Base-by-base conservation (phyloP, 2,888 invertebrate species). In the Folsomia candida region DNA sequence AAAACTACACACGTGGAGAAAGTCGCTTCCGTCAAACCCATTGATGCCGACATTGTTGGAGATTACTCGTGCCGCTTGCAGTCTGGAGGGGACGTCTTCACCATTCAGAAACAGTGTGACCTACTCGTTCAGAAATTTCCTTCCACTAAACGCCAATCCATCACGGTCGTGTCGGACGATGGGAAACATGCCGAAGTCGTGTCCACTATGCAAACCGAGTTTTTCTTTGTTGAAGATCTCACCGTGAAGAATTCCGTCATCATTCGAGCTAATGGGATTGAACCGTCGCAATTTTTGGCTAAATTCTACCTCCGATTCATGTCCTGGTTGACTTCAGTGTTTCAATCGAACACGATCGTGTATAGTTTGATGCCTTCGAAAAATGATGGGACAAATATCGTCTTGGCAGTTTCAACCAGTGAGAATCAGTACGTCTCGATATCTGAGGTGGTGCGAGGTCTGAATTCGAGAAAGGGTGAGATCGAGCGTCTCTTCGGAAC, bases 1-100 rank as follows among this genome's bases (percentile, higher is more conserved):
- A 37, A 37, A 37, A 86, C 87, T 73, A 88, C 90, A 80, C 91
- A 93, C 0, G 82, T 87, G 25, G 91, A 91, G n/a, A 91, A 90
- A 84, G 90, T 97, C 75, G 97, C 94, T 6, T 89, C 94, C 83
- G 91, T 97, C 0, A 92, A 91, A 83, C 97, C 97, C 0, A 91
- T 93, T 81, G 97, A 97, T 85, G 89, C 90, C 0, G 97, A 97
- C 82, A 87, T 88, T n/a, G 88, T 89, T 66, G 97, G 96, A 2
- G 91, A 93, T 81, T 97, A 96, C 81, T 89, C 87, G 81, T 97
- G 97, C 82, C 89, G 89, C 82, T 89, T 94, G 75, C 84, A 92
- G 80, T 80, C 78, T 54, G 75, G 71, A 26, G 68, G 74, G 29
- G 75, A 75, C 27, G 68, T 73, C 24, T 78, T 86, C 75, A 78